Evolutionary conservation across 2,797 vertebrate genomes (phyloP).

Genomic region (Peromyscus aztecus): DNA sequence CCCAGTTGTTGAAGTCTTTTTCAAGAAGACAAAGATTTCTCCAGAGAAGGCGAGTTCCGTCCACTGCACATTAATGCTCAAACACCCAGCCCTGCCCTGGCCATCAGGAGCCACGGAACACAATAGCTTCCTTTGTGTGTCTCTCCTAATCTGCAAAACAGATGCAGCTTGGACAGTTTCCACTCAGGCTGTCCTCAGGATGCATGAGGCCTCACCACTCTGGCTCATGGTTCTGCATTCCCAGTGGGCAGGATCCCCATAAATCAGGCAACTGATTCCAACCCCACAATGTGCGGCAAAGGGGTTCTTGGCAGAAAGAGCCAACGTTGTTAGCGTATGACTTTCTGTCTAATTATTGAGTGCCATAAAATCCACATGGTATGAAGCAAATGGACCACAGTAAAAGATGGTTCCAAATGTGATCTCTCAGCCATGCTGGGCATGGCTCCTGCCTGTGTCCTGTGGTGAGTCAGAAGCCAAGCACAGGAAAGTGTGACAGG

Average conservation of each 20-base stretch:
- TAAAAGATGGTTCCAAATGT: slow-evolving; percentile 33
- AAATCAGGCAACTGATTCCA: slow-evolving; percentile 78
- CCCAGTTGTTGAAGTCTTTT: neutral
- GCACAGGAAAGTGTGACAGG: slow-evolving; percentile 56
- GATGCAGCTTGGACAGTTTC: slow-evolving; percentile 67
- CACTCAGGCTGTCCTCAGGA: slow-evolving; percentile 67
- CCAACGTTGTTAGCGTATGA: slow-evolving; percentile 63
- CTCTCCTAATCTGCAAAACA: slow-evolving; percentile 82
- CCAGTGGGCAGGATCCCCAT: slow-evolving; percentile 74
- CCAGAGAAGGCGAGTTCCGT: slow-evolving; percentile 40
- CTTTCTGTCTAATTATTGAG: slow-evolving; percentile 73
- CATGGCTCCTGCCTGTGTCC: slow-evolving; percentile 72
- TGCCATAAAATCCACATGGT: slow-evolving; percentile 53
- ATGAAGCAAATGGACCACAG: slow-evolving; percentile 74
- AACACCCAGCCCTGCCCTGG: slow-evolving; percentile 31
- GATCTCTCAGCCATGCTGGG: slow-evolving; percentile 46
- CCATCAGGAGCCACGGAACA: neutral
- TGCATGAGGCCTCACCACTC: slow-evolving; percentile 26
- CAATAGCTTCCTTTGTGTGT: slow-evolving; percentile 72
- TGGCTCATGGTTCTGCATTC: slow-evolving; percentile 77
- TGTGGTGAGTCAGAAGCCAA: slow-evolving; percentile 56
- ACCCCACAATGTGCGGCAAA: slow-evolving; percentile 78
- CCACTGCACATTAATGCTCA: slow-evolving; percentile 50
- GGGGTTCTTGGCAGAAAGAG: slow-evolving; percentile 75
- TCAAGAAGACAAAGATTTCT: slow-evolving; percentile 63